These are phyloP conservation scores for Cephus spinipes DNA, from an alignment of 2,888 invertebrate species.

Conservation along the genomic window DNA sequence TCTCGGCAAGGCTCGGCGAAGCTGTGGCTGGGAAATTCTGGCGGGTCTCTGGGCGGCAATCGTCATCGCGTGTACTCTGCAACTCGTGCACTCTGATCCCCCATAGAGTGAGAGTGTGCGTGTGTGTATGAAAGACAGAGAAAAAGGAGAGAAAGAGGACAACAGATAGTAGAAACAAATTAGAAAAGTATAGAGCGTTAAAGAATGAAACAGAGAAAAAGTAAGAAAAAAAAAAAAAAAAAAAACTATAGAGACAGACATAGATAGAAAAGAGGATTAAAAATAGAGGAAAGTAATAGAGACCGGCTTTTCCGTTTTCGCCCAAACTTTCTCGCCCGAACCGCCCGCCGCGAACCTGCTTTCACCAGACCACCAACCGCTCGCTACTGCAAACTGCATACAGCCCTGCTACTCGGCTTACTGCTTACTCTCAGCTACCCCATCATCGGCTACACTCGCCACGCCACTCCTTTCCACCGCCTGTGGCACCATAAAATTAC, in stretches of 20 bases:
- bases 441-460: slow-evolving; percentile 65
- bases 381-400: slow-evolving; percentile 64
- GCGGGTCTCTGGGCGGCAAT: slow-evolving; percentile 5
- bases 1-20: slow-evolving; percentile 15
- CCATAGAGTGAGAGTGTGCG: slow-evolving; percentile 26
- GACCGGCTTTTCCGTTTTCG: slow-evolving; percentile 13
- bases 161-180: background rate
- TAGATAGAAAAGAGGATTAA: background rate
- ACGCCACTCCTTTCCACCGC: slow-evolving; percentile 66
- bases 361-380: slow-evolving; percentile 57
- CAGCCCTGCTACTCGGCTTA: slow-evolving; percentile 64
- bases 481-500: slow-evolving; percentile 67
- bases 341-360: slow-evolving; percentile 36
- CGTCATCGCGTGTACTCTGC: slow-evolving; percentile 22
- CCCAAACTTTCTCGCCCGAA: slow-evolving; percentile 26
- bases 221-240: background rate
- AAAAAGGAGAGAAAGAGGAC: background rate
- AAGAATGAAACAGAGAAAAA: background rate
- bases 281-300: background rate
- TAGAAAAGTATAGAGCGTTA: background rate
- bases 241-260: background rate
- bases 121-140: background rate
- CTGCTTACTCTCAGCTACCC: slow-evolving; percentile 58
- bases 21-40: slow-evolving; percentile 24
- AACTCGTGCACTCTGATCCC: slow-evolving; percentile 41